These are phyloP conservation scores for Prolemur simus DNA, from an alignment of 2,113 vertebrate species.

Conservation along the genomic window DNA sequence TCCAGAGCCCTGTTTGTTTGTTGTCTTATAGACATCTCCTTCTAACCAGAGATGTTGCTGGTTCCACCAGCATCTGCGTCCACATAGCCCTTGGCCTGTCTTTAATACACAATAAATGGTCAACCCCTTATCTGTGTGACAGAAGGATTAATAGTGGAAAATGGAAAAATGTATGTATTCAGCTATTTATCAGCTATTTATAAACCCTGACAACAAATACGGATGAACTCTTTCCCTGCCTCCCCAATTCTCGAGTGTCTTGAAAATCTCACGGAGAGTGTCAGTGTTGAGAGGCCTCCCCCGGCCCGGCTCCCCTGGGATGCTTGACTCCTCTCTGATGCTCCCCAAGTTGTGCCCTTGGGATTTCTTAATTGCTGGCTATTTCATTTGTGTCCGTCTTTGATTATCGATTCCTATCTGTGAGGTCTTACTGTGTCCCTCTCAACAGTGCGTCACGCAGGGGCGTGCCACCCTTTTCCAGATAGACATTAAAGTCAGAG, in stretches of 20 bases:
- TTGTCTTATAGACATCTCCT: neutral
- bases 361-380: neutral
- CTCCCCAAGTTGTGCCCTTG: neutral
- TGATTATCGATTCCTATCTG: neutral
- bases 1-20: neutral
- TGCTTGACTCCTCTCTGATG: neutral
- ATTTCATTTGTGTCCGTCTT: neutral
- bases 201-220: neutral
- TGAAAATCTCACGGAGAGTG: neutral
- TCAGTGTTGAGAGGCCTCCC: neutral
- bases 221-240: rapidly evolving
- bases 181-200: neutral
- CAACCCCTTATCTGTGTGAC: neutral
- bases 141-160: neutral
- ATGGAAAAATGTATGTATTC: neutral
- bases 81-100: neutral
- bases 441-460: neutral
- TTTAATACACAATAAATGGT: neutral
- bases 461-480: neutral
- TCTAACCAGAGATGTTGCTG: neutral
- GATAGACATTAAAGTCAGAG: neutral
- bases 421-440: neutral
- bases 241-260: neutral
- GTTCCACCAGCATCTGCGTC: neutral
- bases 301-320: neutral